Base-by-base conservation (phyloP, 1,140 invertebrate species). In the Conus betulinus region DNA sequence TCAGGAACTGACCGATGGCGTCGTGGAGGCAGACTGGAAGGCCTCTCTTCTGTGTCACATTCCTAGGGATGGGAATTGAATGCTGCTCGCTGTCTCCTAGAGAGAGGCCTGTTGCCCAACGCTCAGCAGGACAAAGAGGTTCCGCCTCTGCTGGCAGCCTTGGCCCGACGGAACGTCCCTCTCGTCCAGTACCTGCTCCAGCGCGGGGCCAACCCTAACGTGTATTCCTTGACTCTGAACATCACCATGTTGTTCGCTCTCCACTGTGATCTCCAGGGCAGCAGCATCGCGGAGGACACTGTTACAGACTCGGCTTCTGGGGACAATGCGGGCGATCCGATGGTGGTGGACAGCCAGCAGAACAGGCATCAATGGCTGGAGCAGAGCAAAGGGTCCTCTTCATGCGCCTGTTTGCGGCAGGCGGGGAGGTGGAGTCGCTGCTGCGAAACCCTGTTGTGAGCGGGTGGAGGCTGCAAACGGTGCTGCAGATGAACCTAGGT, bases 161-260 rank as follows among this genome's bases (percentile, higher is more conserved):
- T 93, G 25, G 90, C 89, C 11, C 88, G 87, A 7, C 87, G 90
- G 27, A 89, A 90, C 57, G 85, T 90, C 57, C 90, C 89, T 52
- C 87, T 93, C 11, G 91, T 91, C 63, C 79, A 90, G 55, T 89
- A 92, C 13, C 89, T 94, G 15, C 85, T 94, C 25, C 87, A 91
- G 74, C 88, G 91, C 71, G 90, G 92, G 74, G 92, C 91, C 25
- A 87, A 88, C 11, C 89, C 91, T 1, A 93, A 93, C 87, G 90
- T 94, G 15, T 93, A 93, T 78, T 90, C 92, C 88, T 88, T 91
- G 74, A 78, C 81, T 4, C 92, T 92, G 0, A 94, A 94, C 87
- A 57, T 93, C 5, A 84, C 91, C 13, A 90, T 93, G 79, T 81
- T 93, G 25, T 83, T 92, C 27, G 93, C 93, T 13, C 85, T 92